Base-by-base conservation (phyloP, 2,113 vertebrate genomes). In the Nothobranchius furzeri region DNA sequence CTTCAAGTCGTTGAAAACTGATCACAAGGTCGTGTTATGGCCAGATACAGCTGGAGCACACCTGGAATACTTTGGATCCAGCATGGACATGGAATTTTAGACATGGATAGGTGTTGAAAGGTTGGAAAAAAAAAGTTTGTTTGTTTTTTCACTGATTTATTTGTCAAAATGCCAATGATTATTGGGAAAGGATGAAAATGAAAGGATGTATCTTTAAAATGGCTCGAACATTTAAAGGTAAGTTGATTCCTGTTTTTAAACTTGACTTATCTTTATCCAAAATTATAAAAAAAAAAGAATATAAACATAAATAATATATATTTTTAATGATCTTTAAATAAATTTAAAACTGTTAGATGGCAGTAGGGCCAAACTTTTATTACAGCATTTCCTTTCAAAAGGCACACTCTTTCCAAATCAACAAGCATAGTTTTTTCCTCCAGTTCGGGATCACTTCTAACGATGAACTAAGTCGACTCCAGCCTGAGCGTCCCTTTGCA, bases 391-490 rank as follows among this genome's bases (percentile, higher is more conserved):
- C 40, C 13, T 40, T 11, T 56, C 15, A 36, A 42, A 15, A 73
- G 53, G 40, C 43, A 9, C 0, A 1, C 0, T 14, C 3, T 49
- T 14, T 30, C 1, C 45, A 48, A 56, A 36, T 24, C 15, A 30
- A 20, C 13, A 53, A 42, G 2, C 2, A 12, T 9, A 20, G 20
- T 7, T 50, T 69, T 12, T 62, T 7, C 12, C 36, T 46, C 42
- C 62, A 66, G 73, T 61, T 42, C 11, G 52, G 30, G 48, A 42
- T 47, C 62, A 43, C 13, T 56, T 25, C 10, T 60, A 78, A 78
- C 42, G 82, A 93, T 90, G 87, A 92, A 88, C 80, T 91, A 84
- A 92, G 43, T 63, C 86, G 61, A 87, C 61, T 70, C 43, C 13
- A 51, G 55, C 72, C 87, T 92, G 82, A 40, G 81, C 51, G 14